Percentiles rank a stretch among this genome's conserved stretches.
phyloP scores from a whole-genome alignment of 2,888 invertebrate species.

The Malacosoma neustria region DNA sequence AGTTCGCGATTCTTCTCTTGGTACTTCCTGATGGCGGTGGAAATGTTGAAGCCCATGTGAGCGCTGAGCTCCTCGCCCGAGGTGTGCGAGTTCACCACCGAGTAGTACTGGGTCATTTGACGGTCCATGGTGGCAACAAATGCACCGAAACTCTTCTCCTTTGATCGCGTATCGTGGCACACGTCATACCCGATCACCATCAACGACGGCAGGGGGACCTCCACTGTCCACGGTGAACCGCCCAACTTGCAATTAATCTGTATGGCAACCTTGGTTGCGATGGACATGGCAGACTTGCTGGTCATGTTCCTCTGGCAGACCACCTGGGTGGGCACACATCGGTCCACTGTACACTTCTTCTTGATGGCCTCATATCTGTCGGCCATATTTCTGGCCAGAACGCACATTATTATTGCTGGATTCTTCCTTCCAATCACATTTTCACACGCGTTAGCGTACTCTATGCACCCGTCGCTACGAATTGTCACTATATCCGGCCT shows the following conservation, averaged over 20 bases:
- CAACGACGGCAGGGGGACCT: constrained; percentile 77
- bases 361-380: constrained; percentile 92
- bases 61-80: constrained; percentile 85
- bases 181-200: constrained; percentile 94
- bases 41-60: constrained; percentile 79
- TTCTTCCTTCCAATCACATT: constrained; percentile 63
- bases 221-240: constrained; percentile 90
- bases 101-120: constrained; percentile 80
- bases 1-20: constrained; percentile 46
- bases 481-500: constrained; percentile 65
- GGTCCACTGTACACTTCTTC: constrained; percentile 86
- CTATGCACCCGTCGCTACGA: constrained; percentile 73
- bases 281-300: constrained; percentile 80
- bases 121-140: constrained; percentile 83
- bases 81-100: constrained; percentile 81
- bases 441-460: constrained; percentile 78
- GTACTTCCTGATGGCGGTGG: constrained; percentile 66
- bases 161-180: constrained; percentile 85
- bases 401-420: constrained; percentile 79
- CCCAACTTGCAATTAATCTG: constrained; percentile 96
- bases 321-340: constrained; percentile 81
- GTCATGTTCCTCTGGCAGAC: constrained; percentile 72
- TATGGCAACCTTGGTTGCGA: constrained; percentile 93
- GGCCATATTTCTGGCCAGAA: constrained; percentile 74
- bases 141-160: constrained; percentile 81